Base-by-base conservation (phyloP, 2,888 invertebrate species). In the Litoditis marina region DNA sequence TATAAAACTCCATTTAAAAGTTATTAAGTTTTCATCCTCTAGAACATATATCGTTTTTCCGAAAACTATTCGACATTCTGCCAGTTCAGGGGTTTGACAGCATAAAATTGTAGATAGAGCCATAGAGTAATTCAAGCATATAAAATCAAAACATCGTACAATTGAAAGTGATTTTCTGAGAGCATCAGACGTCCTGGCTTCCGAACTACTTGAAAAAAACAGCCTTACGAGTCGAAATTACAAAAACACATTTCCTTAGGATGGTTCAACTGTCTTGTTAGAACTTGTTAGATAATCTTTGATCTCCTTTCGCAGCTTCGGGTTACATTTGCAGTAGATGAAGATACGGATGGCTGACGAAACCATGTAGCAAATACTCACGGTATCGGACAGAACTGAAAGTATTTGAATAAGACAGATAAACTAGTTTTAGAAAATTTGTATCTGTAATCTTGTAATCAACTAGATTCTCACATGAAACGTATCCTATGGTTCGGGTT, bases 241-340 rank as follows among this genome's bases (percentile, higher is more conserved):
- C n/a, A n/a, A n/a, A n/a, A n/a, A n/a, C n/a, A n/a, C n/a, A n/a
- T n/a, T n/a, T n/a, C n/a, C n/a, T n/a, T n/a, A n/a, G n/a, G n/a
- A n/a, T n/a, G n/a, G n/a, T n/a, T n/a, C n/a, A n/a, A n/a, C n/a
- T n/a, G n/a, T n/a, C n/a, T n/a, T n/a, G n/a, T n/a, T n/a, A n/a
- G n/a, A n/a, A n/a, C 51, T 19, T 1, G 59, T 58, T 27, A 72
- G 47, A 42, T 69, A 76, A 8, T 74, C 58, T 39, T 57, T 39
- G 42, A 76, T 70, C 47, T 76, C 76, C 27, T 69, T 69, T 13
- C 76, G 65, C 25, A 76, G 61, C 42, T 74, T 76, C 31, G 73
- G 71, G 60, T 76, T 76, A 59, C 76, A 76, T 34, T 76, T 76
- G 28, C 68, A 65, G 53, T 76, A 76, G 53, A 76, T 76, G 51